Evolutionary conservation across 2,113 vertebrate genomes (phyloP).

Genomic region (Cathartes aura): DNA sequence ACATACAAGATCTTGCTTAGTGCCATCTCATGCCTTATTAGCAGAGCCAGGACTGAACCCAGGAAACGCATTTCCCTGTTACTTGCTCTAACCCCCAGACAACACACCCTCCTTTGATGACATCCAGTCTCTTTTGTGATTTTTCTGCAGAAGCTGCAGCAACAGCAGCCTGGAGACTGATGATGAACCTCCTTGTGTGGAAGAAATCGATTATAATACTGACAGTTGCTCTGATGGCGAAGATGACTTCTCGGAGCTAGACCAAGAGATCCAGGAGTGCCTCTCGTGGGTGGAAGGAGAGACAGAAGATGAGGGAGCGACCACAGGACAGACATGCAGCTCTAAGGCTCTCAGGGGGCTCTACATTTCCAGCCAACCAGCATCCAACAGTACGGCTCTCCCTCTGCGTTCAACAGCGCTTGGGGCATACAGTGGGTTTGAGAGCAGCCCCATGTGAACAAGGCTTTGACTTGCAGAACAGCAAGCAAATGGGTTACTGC

Average conservation of each 20-base stretch:
- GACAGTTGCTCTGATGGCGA: constrained; percentile 69
- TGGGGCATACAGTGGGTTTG: background rate
- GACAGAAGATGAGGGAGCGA: background rate
- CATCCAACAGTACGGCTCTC: background rate
- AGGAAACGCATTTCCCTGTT: background rate
- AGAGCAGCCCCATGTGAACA: constrained; percentile 1
- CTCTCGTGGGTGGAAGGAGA: background rate
- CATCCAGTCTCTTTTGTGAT: background rate
- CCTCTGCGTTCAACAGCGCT: background rate
- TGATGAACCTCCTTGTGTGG: constrained; percentile 88
- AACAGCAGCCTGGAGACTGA: constrained; percentile 69
- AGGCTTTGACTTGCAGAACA: background rate
- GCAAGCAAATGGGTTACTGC: background rate
- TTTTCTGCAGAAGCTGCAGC: constrained; percentile 56
- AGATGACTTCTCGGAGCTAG: constrained; percentile 60
- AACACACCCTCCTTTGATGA: background rate
- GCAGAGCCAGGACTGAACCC: background rate
- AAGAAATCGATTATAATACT: constrained; percentile 85
- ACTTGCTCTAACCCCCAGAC: background rate
- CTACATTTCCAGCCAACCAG: background rate
- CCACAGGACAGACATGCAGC: background rate
- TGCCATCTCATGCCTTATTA: background rate
- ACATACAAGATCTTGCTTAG: background rate
- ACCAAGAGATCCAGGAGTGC: constrained; percentile 66
- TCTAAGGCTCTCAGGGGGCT: background rate